Evolutionary conservation across 2,797 vertebrate species (phyloP).

Genomic region (Argya squamiceps): DNA sequence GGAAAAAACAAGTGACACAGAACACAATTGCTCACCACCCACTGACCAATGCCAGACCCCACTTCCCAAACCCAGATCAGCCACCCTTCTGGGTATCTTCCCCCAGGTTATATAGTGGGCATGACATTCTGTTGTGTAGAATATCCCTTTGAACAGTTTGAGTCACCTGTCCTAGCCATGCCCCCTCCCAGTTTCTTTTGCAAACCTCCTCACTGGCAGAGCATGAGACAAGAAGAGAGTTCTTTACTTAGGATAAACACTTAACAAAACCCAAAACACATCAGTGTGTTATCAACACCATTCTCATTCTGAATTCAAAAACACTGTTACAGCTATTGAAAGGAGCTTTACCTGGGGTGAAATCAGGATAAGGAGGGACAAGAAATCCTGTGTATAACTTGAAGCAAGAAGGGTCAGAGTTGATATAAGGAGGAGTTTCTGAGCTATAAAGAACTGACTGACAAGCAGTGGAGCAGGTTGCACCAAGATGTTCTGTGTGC

Average conservation of each 20-base stretch:
- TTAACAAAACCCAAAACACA: not conserved
- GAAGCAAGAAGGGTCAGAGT: not conserved
- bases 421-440: not conserved
- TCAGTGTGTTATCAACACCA: not conserved
- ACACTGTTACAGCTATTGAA: not conserved
- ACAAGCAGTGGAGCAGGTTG: not conserved
- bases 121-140: not conserved
- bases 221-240: not conserved
- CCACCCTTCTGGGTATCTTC: not conserved
- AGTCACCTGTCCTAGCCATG: not conserved
- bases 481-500: not conserved
- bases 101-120: not conserved
- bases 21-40: not conserved
- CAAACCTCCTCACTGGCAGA: not conserved
- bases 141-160: not conserved
- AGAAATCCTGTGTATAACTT: not conserved
- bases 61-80: not conserved
- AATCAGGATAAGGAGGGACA: not conserved
- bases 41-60: not conserved
- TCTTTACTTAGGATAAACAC: not conserved
- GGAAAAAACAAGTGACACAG: rapidly evolving
- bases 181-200: not conserved
- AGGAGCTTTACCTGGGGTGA: not conserved
- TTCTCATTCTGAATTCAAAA: not conserved
- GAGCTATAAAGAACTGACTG: not conserved